Percentiles rank a stretch among this genome's conserved stretches.
Conservation (phyloP, 2,797 vertebrate species). For the Peromyscus attwateri region DNA sequence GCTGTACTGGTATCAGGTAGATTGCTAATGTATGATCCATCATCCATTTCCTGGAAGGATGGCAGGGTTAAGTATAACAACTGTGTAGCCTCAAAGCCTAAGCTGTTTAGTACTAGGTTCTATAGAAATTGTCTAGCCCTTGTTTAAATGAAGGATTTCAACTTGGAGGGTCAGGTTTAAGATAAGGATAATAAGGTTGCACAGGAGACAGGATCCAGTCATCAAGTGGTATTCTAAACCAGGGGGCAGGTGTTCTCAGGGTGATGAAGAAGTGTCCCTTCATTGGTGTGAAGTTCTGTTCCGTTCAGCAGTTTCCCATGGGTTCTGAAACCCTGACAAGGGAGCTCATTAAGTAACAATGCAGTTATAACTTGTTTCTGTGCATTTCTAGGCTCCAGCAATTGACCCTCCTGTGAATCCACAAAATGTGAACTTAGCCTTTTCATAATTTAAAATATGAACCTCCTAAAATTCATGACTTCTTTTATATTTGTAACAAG, state of each 20-base stretch:
- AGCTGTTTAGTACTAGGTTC: neutral
- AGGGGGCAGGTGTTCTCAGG: neutral
- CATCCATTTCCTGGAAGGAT: neutral
- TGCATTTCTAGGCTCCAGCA: neutral
- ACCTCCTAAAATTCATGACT: neutral
- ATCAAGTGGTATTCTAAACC: neutral
- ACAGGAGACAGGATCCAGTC: neutral
- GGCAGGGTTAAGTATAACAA: neutral
- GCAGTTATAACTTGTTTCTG: neutral
- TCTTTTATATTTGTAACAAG: constrained; percentile 15
- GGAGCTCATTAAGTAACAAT: neutral
- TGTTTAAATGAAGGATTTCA: neutral
- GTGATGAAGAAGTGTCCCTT: neutral
- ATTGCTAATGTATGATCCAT: neutral
- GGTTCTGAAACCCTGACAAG: neutral
- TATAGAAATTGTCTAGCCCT: neutral
- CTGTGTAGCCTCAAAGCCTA: neutral
- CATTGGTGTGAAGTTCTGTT: neutral
- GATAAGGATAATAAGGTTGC: neutral
- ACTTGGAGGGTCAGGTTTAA: neutral
- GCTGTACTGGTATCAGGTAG: neutral
- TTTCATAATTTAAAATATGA: neutral
- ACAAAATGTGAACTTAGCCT: neutral
- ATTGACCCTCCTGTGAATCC: neutral
- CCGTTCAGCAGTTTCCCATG: neutral